Evolutionary conservation across 2,888 invertebrate species (phyloP), one percentile per base, ranked within the genome.

Genomic region (Zonitis immaculata): DNA sequence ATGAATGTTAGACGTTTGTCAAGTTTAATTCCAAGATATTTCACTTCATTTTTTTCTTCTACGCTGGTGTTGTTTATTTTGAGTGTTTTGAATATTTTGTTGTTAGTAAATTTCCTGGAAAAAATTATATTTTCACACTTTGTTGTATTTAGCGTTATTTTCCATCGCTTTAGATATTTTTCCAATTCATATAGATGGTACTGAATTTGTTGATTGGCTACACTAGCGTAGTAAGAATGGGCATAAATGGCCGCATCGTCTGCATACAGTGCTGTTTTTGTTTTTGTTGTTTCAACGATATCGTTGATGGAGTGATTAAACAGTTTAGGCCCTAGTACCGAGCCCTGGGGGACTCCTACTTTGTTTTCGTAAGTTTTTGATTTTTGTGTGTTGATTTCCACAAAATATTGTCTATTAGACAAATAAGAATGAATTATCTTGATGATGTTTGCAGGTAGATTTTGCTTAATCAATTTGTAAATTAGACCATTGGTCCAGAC

Each of bases 311-410:
- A 27, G 11, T 12, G 11, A 8, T 25, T 44, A 8, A 44, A 44
- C 2, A 44, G 25, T 22, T 44, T 44, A 1, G 44, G 25, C 1
- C 44, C 44, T n/a, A 44, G n/a, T 1, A 44, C 44, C 1, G 44
- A 44, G 7, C 44, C 20, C n/a, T 44, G 44, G 12, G 44, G 44
- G 3, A 44, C 44, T 1, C 44, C 44, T 20, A 25, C 44, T 44
- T 22, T 22, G 1, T 9, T 11, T n/a, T 22, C 1, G 8, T 20
- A 26, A 6, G 2, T 6, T 3, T 9, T 26, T 6, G 44, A 44
- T 14, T 32, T 12, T 14, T 32, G 5, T 1, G 12, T n/a, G 11
- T 32, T 32, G 2, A 32, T 32, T 32, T n/a, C 5, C 4, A 32
- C 32, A 14, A 5, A 32, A 7, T 12, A 32, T 4, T 32, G 1